phyloP scores from a whole-genome alignment of 92 coral and sea anemone species.

The Bergia sp. region DNA sequence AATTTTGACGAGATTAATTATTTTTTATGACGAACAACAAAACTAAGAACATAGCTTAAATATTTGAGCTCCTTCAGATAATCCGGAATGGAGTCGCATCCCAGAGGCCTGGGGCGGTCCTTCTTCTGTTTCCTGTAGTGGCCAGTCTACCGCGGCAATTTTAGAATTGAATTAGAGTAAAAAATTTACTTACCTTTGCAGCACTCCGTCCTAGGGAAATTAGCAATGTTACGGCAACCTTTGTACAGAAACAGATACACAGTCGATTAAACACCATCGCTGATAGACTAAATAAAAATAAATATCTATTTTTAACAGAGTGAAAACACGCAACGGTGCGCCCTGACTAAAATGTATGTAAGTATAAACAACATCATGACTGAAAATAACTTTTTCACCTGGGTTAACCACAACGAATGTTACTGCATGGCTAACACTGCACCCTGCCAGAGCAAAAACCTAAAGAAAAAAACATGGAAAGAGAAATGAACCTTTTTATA shows the following conservation, averaged over 20 bases:
- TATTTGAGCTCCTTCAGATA: too few species aligned
- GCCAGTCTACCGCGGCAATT: background rate
- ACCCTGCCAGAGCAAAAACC: constrained; percentile 6
- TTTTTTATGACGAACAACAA: too few species aligned
- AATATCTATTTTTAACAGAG: too few species aligned
- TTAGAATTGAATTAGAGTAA: background rate
- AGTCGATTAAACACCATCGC: background rate
- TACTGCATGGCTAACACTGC: background rate
- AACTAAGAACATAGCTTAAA: too few species aligned
- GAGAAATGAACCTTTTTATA: background rate
- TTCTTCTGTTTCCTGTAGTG: too few species aligned
- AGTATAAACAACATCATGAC: too few species aligned
- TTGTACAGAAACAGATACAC: background rate
- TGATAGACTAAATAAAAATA: too few species aligned
- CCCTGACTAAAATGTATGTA: too few species aligned
- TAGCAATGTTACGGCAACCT: constrained; percentile 15
- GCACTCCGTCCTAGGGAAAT: background rate
- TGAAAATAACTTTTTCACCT: background rate
- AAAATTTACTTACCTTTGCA: background rate
- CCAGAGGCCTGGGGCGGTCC: too few species aligned
- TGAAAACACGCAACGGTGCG: too few species aligned
- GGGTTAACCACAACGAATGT: background rate
- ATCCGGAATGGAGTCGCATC: too few species aligned
- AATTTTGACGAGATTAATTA: too few species aligned
- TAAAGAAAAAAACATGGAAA: background rate